Evolutionary conservation across 2,797 vertebrate genomes (phyloP), one percentile per base, ranked within the genome.

Genomic region (Diceros bicornis): DNA sequence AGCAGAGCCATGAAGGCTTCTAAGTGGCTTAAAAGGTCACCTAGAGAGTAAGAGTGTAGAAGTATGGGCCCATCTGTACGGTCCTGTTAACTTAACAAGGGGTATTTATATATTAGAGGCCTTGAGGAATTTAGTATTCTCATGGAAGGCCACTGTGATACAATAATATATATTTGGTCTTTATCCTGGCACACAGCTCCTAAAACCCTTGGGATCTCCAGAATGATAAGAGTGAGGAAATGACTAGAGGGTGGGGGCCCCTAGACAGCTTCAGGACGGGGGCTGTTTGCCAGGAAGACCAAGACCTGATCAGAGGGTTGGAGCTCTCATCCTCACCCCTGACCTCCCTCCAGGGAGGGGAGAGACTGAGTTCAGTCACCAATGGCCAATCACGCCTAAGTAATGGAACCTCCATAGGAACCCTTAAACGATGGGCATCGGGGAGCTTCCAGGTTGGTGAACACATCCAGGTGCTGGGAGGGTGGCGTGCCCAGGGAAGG

Each of bases 11-110:
- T 50, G 34, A n/a, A 17, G 12, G 27, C 29, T n/a, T 37, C 57
- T 8, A 25, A 66, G 18, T 13, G 74, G 41, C 47, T 52, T 61
- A 9, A 23, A 34, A 21, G 13, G 7, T 25, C 21, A 9, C 34
- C 6, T n/a, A 27, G 4, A 71, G 20, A 34, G 21, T 44, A 37
- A 20, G 2, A 6, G n/a, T 11, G 12, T 25, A 68, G n/a, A 59
- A n/a, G 4, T 7, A 11, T 16, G 21, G 25, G 52, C 20, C 47
- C 47, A 11, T 23, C 9, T 4, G 8, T 3, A 13, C 1, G 3
- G 12, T 20, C 25, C 32, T 71, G 34, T 6, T 41, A 7, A 27
- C n/a, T 14, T 32, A 41, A 37, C 25, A 50, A 27, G 4, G 7
- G 16, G 16, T 61, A 5, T 44, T 44, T 69, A 8, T 41, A 2